Evolutionary conservation across 2,888 invertebrate species (phyloP), one percentile per base, ranked within the genome.

Genomic region (Lacanobia oleracea): DNA sequence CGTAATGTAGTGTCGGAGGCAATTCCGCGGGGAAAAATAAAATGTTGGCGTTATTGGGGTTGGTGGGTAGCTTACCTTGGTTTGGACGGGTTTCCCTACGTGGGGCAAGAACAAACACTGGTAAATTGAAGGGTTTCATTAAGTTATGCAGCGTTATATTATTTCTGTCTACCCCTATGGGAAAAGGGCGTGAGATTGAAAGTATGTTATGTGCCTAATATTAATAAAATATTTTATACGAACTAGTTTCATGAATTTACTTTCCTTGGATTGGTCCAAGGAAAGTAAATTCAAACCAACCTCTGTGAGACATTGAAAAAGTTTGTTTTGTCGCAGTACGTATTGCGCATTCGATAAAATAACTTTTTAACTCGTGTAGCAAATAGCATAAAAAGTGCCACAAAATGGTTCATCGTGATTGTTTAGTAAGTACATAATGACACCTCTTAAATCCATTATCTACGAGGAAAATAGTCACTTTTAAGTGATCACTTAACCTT

Each of bases 251-350:
- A 33, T 2, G 6, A 21, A 1, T 21, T 16, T 8, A n/a, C 6
- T 61, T 21, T 45, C 5, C 12, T 18, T 45, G 1, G 1, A 7
- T 18, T 45, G 1, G 1, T 4, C n/a, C 1, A 2, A 1, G 10
- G 9, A 43, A 40, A n/a, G n/a, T n/a, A n/a, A n/a, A n/a, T n/a
- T n/a, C n/a, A n/a, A n/a, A 67, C 1, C 3, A 37, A 63, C 6
- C 10, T 18, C 14, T 40, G 12, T 18, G 6, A 65, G 14, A 48
- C 21, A 7, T 50, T 45, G 16, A 21, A 16, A 8, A 66, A 37
- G 0, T 50, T 76, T 21, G 1, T 67, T 77, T 77, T 69, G 69
- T 59, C 74, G 71, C 74, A 71, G 50, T 71, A 61, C 3, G 12
- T 50, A 21, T 23, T 50, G 71, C 74, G 53, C 60, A 78, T 50